A percentile compares a stretch with the other conserved stretches of the same genome.
phyloP scores from a whole-genome alignment of 1,140 invertebrate genomes.

The Eriocheir sinensis region DNA sequence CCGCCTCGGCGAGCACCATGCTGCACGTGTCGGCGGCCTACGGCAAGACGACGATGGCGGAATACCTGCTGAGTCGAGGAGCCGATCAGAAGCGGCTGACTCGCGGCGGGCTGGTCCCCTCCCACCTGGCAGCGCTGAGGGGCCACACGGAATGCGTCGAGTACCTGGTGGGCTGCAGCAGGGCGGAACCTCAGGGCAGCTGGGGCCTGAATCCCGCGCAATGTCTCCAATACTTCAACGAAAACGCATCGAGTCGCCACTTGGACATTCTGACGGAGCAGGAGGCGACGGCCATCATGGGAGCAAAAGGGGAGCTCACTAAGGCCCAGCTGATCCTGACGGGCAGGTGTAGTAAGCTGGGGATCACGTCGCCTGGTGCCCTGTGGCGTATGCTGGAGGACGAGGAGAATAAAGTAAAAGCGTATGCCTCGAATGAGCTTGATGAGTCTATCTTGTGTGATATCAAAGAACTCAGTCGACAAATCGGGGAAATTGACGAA shows the following conservation, averaged over 20 bases:
- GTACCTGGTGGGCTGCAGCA: conserved; percentile 61
- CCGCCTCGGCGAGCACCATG: conserved; percentile 54
- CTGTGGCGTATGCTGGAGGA: conserved; percentile 11
- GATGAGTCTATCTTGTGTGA: conserved; percentile 50
- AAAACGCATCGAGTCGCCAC: conserved; percentile 60
- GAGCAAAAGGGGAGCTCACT: conserved; percentile 42
- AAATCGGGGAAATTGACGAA: conserved; percentile 49
- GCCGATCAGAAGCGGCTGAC: conserved; percentile 40
- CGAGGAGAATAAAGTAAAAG: conserved; percentile 53
- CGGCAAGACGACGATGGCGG: conserved; percentile 65
- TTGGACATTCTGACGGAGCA: conserved; percentile 46
- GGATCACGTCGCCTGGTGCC: background rate
- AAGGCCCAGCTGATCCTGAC: conserved; percentile 59
- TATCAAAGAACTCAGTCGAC: background rate
- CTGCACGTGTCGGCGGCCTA: conserved; percentile 66
- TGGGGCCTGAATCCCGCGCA: conserved; percentile 35
- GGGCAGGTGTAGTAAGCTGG: conserved; percentile 38
- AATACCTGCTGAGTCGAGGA: conserved; percentile 58
- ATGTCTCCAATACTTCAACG: conserved; percentile 46
- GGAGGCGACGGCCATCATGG: conserved; percentile 38
- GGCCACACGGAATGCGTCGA: conserved; percentile 67
- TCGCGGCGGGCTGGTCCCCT: conserved; percentile 12
- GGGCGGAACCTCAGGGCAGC: conserved; percentile 12
- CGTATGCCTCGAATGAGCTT: conserved; percentile 26
- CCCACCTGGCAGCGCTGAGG: conserved; percentile 57